A percentile compares a stretch with the other conserved stretches of the same genome.
phyloP scores from a whole-genome alignment of 2,797 vertebrate genomes.

The Melanotaenia maccullochi region DNA sequence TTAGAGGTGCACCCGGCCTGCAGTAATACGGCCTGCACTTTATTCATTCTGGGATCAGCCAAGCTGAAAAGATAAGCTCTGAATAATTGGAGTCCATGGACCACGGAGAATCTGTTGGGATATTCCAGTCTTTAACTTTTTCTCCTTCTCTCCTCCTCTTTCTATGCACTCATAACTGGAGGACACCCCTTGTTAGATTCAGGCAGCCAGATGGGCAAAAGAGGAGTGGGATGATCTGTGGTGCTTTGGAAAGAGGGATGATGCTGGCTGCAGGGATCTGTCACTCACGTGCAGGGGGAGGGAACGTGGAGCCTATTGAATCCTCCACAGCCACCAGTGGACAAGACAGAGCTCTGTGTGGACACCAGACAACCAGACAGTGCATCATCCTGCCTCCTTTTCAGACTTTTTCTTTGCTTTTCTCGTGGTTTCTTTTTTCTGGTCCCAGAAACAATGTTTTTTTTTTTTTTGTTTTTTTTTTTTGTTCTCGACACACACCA shows the following conservation, averaged over 20 bases:
- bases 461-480: too few species aligned
- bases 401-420: conserved; percentile 46
- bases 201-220: conserved; percentile 88
- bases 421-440: conserved; percentile 35
- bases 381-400: conserved; percentile 67
- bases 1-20: conserved; percentile 89
- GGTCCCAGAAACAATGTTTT: conserved; percentile 6
- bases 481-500: neutral
- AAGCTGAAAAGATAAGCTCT: conserved; percentile 96
- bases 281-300: conserved; percentile 82
- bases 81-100: conserved; percentile 94
- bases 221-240: conserved; percentile 84
- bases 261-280: conserved; percentile 81
- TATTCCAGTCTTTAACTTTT: conserved; percentile 79
- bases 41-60: conserved; percentile 89
- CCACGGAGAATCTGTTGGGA: conserved; percentile 88
- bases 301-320: conserved; percentile 78
- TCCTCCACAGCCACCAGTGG: conserved; percentile 84
- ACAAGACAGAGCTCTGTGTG: conserved; percentile 77
- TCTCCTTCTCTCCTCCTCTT: conserved; percentile 53
- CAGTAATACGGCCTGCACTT: conserved; percentile 90
- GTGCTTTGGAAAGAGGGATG: conserved; percentile 75
- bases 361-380: conserved; percentile 79
- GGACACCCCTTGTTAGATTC: conserved; percentile 81
- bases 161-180: conserved; percentile 70